Percentiles rank a stretch among this genome's conserved stretches.
Conservation (phyloP, 92 coral and sea anemone genomes). For the Phymanthus crucifer region DNA sequence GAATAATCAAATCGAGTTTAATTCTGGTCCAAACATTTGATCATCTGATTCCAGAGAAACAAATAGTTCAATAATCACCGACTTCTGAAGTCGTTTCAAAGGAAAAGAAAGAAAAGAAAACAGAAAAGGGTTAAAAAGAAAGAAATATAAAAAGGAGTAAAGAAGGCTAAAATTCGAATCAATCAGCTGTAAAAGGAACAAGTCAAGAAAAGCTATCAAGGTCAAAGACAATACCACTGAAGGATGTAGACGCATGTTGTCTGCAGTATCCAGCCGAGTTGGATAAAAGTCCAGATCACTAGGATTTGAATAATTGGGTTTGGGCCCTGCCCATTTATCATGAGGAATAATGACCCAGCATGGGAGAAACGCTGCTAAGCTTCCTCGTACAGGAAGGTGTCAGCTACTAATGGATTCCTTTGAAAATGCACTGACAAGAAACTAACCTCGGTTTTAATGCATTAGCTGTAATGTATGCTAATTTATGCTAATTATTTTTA, state of each 20-base stretch:
- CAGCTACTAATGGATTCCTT: conserved; percentile 10
- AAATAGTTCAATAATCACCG: too few relatives aligned
- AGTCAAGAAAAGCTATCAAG: not conserved
- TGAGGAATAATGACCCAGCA: not conserved
- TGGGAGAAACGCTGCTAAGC: not conserved
- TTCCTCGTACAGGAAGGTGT: conserved; percentile 21
- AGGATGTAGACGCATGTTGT: not conserved
- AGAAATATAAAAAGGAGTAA: not conserved
- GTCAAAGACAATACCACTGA: not conserved
- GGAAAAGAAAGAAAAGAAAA: not conserved
- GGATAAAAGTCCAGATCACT: not conserved
- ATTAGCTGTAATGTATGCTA: not conserved
- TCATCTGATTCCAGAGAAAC: too few relatives aligned
- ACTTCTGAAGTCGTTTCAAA: too few relatives aligned
- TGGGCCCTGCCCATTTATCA: conserved; percentile 12
- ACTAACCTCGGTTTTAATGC: not conserved
- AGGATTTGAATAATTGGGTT: not conserved
- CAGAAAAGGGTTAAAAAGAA: not conserved
- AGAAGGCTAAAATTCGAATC: not conserved
- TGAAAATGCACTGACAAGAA: not conserved
- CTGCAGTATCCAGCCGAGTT: not conserved
- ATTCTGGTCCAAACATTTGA: too few relatives aligned
- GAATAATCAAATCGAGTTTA: too few relatives aligned
- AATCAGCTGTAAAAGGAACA: not conserved
- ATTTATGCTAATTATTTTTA: not conserved